A percentile compares a stretch with the other conserved stretches of the same genome.
Conservation (phyloP, 2,888 invertebrate genomes). For the Xanthorhoe designata region DNA sequence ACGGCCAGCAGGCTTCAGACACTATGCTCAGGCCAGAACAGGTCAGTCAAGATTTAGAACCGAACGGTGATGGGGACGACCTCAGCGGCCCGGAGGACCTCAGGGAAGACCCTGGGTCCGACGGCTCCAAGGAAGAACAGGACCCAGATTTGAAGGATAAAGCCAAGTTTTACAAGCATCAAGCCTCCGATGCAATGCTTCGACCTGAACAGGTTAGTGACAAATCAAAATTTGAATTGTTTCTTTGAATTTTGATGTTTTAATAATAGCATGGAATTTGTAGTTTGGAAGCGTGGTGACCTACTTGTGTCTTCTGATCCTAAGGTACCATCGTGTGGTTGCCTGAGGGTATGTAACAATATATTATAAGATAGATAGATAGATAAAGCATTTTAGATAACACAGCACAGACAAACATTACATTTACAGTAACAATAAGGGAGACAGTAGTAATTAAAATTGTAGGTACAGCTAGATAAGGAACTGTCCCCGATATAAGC, state of each 20-base stretch:
- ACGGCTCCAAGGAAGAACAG: conserved; percentile 6
- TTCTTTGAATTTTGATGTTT: conserved; percentile 6
- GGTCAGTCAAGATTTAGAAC: conserved; percentile 54
- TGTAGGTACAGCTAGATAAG: too few relatives aligned
- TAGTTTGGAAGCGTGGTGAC: conserved; percentile 24
- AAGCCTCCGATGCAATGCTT: conserved; percentile 89
- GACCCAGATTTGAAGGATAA: conserved; percentile 84
- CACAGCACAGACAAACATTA: too few relatives aligned
- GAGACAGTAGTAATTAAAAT: too few relatives aligned
- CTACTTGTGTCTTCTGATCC: conserved; percentile 17
- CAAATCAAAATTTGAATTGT: neutral
- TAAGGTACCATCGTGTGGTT: conserved; percentile 6
- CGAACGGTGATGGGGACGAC: conserved; percentile 21
- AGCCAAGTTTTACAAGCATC: conserved; percentile 92
- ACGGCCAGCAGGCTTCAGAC: conserved; percentile 92
- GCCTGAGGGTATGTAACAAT: neutral
- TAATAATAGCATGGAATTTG: conserved; percentile 31
- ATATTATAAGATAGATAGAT: too few relatives aligned
- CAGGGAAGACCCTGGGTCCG: conserved; percentile 14
- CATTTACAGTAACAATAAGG: too few relatives aligned
- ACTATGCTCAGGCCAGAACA: conserved; percentile 93
- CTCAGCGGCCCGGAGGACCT: conserved; percentile 11
- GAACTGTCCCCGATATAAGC: too few relatives aligned
- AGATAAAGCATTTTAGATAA: too few relatives aligned
- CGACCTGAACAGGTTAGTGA: conserved; percentile 32